These are phyloP conservation scores for Protonemura montana DNA, from an alignment of 2,888 invertebrate species.

Conservation along the genomic window DNA sequence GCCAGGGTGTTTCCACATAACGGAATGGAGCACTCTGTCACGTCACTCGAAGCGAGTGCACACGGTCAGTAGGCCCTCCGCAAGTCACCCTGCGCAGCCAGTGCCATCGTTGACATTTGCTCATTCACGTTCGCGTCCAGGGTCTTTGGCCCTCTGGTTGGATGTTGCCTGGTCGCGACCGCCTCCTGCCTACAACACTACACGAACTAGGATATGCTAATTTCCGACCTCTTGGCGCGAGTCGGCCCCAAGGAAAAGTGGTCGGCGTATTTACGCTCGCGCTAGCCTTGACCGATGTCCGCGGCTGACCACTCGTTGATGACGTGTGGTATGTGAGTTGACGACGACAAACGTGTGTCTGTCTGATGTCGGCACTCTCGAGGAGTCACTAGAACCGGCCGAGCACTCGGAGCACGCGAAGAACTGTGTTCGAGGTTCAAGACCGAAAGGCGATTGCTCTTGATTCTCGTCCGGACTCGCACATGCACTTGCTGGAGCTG, in stretches of 20 bases:
- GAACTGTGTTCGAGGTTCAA: background rate
- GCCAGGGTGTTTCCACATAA: constrained; percentile 42
- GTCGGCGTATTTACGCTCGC: constrained; percentile 37
- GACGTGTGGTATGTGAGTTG: constrained; percentile 12
- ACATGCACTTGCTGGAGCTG: constrained; percentile 28
- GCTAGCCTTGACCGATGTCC: constrained; percentile 46
- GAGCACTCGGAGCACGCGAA: background rate
- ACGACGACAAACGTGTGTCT: background rate
- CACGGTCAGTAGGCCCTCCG: too few species aligned
- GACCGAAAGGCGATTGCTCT: background rate
- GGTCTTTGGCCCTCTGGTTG: background rate
- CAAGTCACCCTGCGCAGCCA: background rate
- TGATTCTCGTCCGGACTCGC: background rate
- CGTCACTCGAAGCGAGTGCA: constrained; percentile 18
- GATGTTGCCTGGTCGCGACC: background rate
- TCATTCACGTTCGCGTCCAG: constrained; percentile 9
- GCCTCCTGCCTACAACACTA: background rate
- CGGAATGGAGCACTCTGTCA: constrained; percentile 36
- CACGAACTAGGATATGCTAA: background rate
- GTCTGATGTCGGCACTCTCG: background rate
- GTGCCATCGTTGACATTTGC: constrained; percentile 25
- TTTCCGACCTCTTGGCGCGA: constrained; percentile 18
- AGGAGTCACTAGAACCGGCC: background rate
- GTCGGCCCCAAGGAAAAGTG: constrained; percentile 15
- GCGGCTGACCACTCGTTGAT: constrained; percentile 39